Evolutionary conservation across 2,888 invertebrate species (phyloP), one percentile per base, ranked within the genome.

Genomic region (Latheticus oryzae): DNA sequence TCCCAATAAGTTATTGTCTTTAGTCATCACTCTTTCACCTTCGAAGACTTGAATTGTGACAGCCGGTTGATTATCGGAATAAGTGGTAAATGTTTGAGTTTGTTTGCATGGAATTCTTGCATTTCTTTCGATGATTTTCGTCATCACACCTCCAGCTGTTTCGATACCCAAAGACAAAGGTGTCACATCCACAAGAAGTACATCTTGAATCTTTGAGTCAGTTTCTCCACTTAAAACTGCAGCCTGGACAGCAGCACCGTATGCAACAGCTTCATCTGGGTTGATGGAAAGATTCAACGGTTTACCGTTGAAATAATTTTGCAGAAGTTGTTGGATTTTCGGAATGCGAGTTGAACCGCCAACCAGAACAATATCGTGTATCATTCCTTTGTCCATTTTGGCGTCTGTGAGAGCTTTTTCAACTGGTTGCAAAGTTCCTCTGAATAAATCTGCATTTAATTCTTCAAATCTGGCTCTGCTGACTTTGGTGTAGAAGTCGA

Each of bases 121-220:
- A 66, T 84, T 84, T 65, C 85, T 74, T 69, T 85, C 83, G 59
- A 86, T 80, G 54, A 86, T 80, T 64, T 84, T 84, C 9, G 82
- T 79, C 90, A 91, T 90, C 1, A 91, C 89, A n/a, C 91, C 89
- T n/a, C 89, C 90, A 9, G 89, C 89, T 0, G 89, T 90, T 76
- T 93, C 92, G 57, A 90, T 89, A 19, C 89, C 89, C 37, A 90
- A 80, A 0, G 89, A 89, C 11, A 90, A 77, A 66, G 84, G 86
- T 7, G 87, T 82, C 0, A 88, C 87, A 71, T 89, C 89, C 0
- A 88, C 85, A 5, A 89, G 76, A 0, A 89, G 78, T 0, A 89
- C 85, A 68, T 89, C 92, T 73, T 90, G 89, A 65, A 93, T 90
- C 78, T 82, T 84, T 2, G 86, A 81, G 72, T 91, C 88, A 1